phyloP scores from a whole-genome alignment of 1,140 invertebrate genomes.

The Drosophila simulans region DNA sequence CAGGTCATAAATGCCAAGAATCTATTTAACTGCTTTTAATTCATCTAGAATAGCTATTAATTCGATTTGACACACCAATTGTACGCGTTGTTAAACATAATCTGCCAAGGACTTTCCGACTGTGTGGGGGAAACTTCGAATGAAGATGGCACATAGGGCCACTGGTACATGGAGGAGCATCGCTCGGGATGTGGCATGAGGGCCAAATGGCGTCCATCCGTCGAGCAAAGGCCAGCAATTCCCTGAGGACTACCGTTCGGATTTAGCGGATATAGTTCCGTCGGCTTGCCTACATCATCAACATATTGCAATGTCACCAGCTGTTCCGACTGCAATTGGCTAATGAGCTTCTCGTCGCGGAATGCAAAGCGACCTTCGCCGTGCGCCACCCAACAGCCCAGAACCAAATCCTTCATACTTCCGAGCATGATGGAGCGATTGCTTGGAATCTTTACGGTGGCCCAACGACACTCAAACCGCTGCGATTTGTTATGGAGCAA shows the following conservation, averaged over 20 bases:
- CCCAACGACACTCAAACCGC: slow-evolving; percentile 95
- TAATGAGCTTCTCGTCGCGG: slow-evolving; percentile 85
- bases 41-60: neutral
- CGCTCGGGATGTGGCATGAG: slow-evolving; percentile 99
- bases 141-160: slow-evolving; percentile 89
- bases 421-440: slow-evolving; percentile 93
- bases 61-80: slow-evolving; percentile 87
- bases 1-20: neutral
- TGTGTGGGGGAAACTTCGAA: slow-evolving; percentile 60
- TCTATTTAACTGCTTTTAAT: slow-evolving; percentile 3
- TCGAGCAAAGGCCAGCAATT: slow-evolving; percentile 94
- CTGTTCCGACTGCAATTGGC: slow-evolving; percentile 86
- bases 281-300: slow-evolving; percentile 91
- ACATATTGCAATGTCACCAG: slow-evolving; percentile 93
- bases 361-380: slow-evolving; percentile 94
- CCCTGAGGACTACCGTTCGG: slow-evolving; percentile 94
- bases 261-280: slow-evolving; percentile 95
- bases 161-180: slow-evolving; percentile 93
- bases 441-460: slow-evolving; percentile 89
- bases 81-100: slow-evolving; percentile 96
- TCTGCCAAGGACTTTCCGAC: slow-evolving; percentile 93
- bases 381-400: slow-evolving; percentile 99
- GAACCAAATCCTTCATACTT: slow-evolving; percentile 92
- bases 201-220: slow-evolving; percentile 96
- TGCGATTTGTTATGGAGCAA: slow-evolving; percentile 95